phyloP scores from a whole-genome alignment of 2,113 vertebrate genomes.

The Corydoras maculifer region DNA sequence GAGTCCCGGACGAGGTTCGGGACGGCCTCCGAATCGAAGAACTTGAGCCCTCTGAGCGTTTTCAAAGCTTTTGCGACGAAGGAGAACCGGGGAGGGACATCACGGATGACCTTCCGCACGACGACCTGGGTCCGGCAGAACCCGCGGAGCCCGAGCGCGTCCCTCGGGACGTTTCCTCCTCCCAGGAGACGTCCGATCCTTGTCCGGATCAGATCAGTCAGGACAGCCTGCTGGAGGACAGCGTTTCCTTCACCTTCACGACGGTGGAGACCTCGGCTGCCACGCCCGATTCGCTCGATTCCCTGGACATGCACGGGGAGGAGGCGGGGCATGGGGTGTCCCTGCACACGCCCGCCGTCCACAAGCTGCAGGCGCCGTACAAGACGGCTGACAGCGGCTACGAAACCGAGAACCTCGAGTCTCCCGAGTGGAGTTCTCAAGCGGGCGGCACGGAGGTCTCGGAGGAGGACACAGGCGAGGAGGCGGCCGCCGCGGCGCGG shows the following conservation, averaged over 20 bases:
- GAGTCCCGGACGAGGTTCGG: conserved; percentile 39
- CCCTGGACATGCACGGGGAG: conserved; percentile 72
- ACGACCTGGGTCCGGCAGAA: too few relatives aligned
- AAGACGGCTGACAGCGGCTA: conserved; percentile 94
- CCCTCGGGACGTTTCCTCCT: conserved; percentile 2
- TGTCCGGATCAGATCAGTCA: conserved; percentile 81
- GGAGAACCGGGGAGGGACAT: too few relatives aligned
- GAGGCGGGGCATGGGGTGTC: conserved; percentile 61
- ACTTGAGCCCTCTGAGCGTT: conserved; percentile 31
- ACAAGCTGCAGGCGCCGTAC: conserved; percentile 81
- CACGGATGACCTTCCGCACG: too few relatives aligned
- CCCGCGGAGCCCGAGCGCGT: too few relatives aligned
- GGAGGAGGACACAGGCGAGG: conserved; percentile 43
- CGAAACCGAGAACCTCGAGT: conserved; percentile 94
- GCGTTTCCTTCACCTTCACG: conserved; percentile 64
- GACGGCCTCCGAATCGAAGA: conserved; percentile 50
- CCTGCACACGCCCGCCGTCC: conserved; percentile 50
- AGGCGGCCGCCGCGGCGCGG: conserved; percentile 25
- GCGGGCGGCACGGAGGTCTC: conserved; percentile 53
- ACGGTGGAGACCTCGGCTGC: conserved; percentile 67
- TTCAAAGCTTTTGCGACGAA: too few relatives aligned
- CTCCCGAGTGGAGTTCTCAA: conserved; percentile 93
- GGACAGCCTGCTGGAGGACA: conserved; percentile 85
- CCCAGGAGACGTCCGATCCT: conserved; percentile 58
- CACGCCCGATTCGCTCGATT: conserved; percentile 88